Evolutionary conservation across 2,888 invertebrate species (phyloP).

Genomic region (Hemistola chrysoprasaria): DNA sequence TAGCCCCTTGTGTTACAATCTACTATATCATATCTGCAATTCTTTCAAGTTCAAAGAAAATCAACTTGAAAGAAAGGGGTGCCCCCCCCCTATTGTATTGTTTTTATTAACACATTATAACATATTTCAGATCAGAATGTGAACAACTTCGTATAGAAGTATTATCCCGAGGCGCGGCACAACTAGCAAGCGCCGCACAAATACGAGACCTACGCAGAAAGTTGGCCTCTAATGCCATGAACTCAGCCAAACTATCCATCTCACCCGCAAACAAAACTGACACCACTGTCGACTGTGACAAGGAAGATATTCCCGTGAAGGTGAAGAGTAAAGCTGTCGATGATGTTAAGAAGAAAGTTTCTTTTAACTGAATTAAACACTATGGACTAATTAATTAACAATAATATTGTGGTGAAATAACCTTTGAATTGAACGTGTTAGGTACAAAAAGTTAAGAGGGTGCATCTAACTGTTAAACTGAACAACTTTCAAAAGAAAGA

Average conservation of each 20-base stretch:
- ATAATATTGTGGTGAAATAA: no score
- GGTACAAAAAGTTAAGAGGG: no score
- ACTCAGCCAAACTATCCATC: constrained; percentile 19
- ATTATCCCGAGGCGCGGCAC: constrained; percentile 60
- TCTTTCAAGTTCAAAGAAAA: no score
- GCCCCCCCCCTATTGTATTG: no score
- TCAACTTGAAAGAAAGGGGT: no score
- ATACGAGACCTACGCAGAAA: constrained; percentile 63
- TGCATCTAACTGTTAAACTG: no score
- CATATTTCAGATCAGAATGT: constrained; percentile 55
- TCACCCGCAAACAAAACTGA: constrained; percentile 27
- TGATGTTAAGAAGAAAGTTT: constrained; percentile 51
- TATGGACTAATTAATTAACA: no score
- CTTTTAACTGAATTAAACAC: constrained; percentile 66
- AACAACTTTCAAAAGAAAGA: no score
- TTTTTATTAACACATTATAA: no score
- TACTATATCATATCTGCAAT: no score
- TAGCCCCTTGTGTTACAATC: no score
- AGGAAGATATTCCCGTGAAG: constrained; percentile 31
- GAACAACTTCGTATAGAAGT: constrained; percentile 60
- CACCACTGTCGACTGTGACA: constrained; percentile 26
- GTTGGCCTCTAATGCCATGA: constrained; percentile 43
- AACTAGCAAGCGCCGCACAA: constrained; percentile 61
- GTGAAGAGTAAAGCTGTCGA: constrained; percentile 25
- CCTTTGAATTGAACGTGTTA: no score